Evolutionary conservation across 2,797 vertebrate genomes (phyloP).

Genomic region (Pangasius larnaudii): DNA sequence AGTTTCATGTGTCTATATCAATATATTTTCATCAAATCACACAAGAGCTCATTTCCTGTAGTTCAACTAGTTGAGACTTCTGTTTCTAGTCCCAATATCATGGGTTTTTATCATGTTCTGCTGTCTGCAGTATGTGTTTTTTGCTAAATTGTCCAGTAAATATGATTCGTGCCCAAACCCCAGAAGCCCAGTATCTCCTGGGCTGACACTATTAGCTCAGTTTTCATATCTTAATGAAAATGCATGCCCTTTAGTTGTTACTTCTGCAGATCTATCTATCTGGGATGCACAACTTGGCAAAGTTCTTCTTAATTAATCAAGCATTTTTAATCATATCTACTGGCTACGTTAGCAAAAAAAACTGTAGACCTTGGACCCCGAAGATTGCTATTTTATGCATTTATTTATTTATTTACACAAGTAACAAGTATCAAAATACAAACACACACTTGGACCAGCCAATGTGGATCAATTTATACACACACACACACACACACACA

Average conservation of each 20-base stretch:
- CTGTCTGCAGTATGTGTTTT: background rate
- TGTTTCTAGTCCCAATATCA: background rate
- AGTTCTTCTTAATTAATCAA: background rate
- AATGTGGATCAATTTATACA: background rate
- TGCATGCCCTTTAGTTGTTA: background rate
- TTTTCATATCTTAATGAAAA: background rate
- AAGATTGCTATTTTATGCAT: background rate
- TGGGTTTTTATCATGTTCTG: background rate
- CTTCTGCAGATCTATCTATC: background rate
- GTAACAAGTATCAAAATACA: background rate
- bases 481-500: conserved; percentile 7
- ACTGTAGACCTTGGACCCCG: background rate
- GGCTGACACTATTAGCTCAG: background rate
- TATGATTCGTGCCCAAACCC: background rate
- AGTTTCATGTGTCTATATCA: background rate
- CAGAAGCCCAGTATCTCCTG: background rate
- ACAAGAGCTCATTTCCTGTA: background rate
- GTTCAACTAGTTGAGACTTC: background rate
- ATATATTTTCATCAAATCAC: background rate
- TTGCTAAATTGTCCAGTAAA: background rate
- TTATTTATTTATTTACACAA: background rate
- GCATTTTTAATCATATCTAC: background rate
- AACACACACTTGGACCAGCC: background rate
- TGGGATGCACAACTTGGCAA: background rate
- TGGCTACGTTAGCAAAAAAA: background rate